A percentile compares a stretch with the other conserved stretches of the same genome.
Evolutionary conservation across 2,113 vertebrate species (phyloP).

Genomic region (Chionomys nivalis): DNA sequence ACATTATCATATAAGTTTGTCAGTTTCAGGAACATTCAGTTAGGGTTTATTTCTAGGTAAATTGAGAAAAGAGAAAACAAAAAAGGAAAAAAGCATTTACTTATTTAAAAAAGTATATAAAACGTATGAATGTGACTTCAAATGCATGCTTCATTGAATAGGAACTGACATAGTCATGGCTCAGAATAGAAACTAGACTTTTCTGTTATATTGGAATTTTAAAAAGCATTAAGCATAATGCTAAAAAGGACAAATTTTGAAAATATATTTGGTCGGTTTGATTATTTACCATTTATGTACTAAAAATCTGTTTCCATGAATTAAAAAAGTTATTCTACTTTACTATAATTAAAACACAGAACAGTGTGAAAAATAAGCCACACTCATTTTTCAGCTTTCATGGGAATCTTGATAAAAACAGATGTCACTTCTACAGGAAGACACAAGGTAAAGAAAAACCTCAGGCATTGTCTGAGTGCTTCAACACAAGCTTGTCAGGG

Average conservation of each 20-base stretch:
- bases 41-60: constrained; percentile 1
- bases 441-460: neutral
- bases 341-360: neutral
- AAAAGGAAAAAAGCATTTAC: constrained; percentile 13
- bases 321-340: neutral
- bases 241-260: neutral
- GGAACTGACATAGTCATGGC: neutral
- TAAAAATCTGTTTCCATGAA: neutral
- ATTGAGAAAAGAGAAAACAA: neutral
- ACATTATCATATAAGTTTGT: neutral
- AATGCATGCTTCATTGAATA: neutral
- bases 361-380: neutral
- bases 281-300: neutral
- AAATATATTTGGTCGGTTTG: neutral
- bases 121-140: neutral
- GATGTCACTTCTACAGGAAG: neutral
- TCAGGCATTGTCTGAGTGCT: neutral
- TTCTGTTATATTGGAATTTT: constrained; percentile 9
- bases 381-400: neutral
- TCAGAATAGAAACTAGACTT: neutral
- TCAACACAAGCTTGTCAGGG: neutral
- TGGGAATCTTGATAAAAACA: neutral
- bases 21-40: neutral
- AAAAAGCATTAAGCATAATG: neutral
- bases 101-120: neutral